These are phyloP conservation scores for Spodoptera picta DNA, from an alignment of 2,888 invertebrate genomes.

Conservation along the genomic window DNA sequence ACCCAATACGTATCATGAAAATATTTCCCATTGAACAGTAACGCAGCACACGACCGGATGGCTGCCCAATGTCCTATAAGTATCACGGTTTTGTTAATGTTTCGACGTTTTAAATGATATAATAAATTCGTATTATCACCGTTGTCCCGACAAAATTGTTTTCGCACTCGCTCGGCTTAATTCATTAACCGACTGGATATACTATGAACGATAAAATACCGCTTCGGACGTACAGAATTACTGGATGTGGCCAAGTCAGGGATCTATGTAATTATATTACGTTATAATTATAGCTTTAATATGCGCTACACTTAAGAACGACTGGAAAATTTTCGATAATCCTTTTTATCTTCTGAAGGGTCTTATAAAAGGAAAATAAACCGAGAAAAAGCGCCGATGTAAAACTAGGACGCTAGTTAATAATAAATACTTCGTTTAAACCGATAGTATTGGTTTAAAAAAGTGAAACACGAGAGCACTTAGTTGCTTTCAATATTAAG, in stretches of 20 bases:
- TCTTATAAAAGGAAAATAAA: too few species aligned
- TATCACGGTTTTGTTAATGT: slow-evolving; percentile 75
- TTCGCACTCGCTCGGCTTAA: slow-evolving; percentile 76
- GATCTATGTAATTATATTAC: slow-evolving; percentile 21
- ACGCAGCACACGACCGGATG: slow-evolving; percentile 45
- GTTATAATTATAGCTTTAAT: slow-evolving; percentile 3
- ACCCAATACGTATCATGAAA: slow-evolving; percentile 32
- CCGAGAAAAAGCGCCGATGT: too few species aligned
- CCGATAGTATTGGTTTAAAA: not conserved
- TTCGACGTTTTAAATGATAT: slow-evolving; percentile 83
- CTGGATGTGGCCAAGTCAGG: slow-evolving; percentile 27
- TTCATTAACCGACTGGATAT: slow-evolving; percentile 79
- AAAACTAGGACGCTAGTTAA: too few species aligned
- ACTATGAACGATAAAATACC: slow-evolving; percentile 67
- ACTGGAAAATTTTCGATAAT: too few species aligned
- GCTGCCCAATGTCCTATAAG: slow-evolving; percentile 61
- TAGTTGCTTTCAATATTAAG: slow-evolving; percentile 30
- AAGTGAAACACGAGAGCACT: slow-evolving; percentile 13
- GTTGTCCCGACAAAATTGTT: slow-evolving; percentile 80
- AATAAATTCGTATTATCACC: slow-evolving; percentile 84
- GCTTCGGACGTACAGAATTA: slow-evolving; percentile 41
- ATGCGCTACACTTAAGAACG: not conserved
- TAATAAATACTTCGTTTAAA: too few species aligned
- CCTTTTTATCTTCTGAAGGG: too few species aligned
- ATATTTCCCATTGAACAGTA: slow-evolving; percentile 42